phyloP scores from a whole-genome alignment of 2,888 invertebrate genomes.

The Cenopis cana region DNA sequence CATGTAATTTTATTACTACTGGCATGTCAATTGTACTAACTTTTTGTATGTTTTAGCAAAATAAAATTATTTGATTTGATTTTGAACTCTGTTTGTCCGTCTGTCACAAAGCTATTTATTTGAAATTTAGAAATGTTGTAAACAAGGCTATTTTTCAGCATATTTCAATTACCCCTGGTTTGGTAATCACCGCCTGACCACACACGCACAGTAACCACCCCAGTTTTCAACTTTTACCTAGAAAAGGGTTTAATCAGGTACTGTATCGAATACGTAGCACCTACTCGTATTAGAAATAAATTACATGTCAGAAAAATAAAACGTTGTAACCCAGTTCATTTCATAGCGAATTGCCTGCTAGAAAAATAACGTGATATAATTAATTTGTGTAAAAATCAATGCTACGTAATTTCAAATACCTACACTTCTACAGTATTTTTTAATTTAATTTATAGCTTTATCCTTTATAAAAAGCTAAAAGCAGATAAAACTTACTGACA shows the following conservation, averaged over 20 bases:
- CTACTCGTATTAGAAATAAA: neutral
- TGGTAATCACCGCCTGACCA: too few species aligned
- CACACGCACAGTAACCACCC: too few species aligned
- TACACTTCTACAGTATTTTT: neutral
- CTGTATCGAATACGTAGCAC: neutral
- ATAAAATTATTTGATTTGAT: too few species aligned
- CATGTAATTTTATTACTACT: too few species aligned
- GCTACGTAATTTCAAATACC: neutral
- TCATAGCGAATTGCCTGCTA: neutral
- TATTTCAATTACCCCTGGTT: too few species aligned
- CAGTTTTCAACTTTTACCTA: too few species aligned
- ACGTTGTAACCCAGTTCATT: neutral
- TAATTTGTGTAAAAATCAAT: neutral
- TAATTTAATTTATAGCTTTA: neutral
- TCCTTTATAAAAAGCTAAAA: neutral
- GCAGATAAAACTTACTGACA: slow-evolving; percentile 1
- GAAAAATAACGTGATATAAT: neutral
- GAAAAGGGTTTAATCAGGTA: neutral
- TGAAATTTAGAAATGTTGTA: too few species aligned
- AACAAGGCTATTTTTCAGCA: too few species aligned
- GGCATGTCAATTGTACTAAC: too few species aligned
- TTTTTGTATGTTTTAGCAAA: too few species aligned
- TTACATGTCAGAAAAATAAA: slow-evolving; percentile 5
- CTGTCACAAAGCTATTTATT: too few species aligned
- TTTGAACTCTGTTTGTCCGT: too few species aligned